Conservation (phyloP, 2,888 invertebrate species). For the Protodeltote pygarga region DNA sequence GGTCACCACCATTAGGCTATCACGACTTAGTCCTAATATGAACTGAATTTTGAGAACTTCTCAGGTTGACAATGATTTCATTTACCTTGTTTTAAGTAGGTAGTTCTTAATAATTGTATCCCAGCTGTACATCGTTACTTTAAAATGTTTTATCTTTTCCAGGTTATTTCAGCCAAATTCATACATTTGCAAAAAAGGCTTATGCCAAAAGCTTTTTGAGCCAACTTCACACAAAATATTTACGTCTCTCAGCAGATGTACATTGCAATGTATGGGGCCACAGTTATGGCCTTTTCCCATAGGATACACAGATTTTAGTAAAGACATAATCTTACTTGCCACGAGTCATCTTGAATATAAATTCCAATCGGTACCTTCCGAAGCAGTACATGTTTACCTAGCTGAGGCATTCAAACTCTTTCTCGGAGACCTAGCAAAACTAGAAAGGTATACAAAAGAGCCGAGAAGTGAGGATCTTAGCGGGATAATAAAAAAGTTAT, state of each 20-base stretch:
- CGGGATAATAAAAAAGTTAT: conserved; percentile 61
- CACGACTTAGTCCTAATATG: too few relatives aligned
- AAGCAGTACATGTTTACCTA: conserved; percentile 60
- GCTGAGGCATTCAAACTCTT: conserved; percentile 83
- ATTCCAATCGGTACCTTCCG: conserved; percentile 70
- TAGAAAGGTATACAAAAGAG: conserved; percentile 73
- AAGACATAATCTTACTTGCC: conserved; percentile 85
- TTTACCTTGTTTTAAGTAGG: too few relatives aligned
- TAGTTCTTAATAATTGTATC: too few relatives aligned
- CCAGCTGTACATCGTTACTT: not conserved
- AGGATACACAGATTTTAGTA: conserved; percentile 88
- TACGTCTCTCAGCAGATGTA: conserved; percentile 89
- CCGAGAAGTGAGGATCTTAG: conserved; percentile 45
- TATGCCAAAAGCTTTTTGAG: conserved; percentile 67
- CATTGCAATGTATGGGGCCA: conserved; percentile 89
- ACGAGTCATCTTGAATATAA: conserved; percentile 85
- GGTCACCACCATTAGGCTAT: too few relatives aligned
- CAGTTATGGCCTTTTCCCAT: conserved; percentile 93
- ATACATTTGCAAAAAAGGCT: conserved; percentile 63
- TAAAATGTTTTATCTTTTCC: not conserved
- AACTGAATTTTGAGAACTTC: too few relatives aligned
- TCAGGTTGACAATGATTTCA: too few relatives aligned
- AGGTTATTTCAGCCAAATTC: conserved; percentile 38
- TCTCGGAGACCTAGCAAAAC: conserved; percentile 74
- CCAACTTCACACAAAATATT: conserved; percentile 40